These are phyloP conservation scores for Drosophila histrio DNA, from an alignment of 2,888 invertebrate genomes.

Conservation along the genomic window DNA sequence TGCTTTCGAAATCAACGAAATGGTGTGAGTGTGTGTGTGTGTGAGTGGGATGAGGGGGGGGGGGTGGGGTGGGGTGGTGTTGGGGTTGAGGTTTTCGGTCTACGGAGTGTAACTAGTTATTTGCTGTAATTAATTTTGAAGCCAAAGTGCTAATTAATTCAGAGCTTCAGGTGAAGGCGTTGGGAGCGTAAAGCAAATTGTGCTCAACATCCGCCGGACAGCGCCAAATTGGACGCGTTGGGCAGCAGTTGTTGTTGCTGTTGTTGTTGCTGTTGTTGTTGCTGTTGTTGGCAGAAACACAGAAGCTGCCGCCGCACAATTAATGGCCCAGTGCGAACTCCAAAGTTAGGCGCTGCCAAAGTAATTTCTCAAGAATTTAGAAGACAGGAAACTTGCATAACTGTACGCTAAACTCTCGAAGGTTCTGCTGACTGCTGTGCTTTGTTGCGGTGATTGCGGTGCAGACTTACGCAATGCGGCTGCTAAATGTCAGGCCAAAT, in stretches of 20 bases:
- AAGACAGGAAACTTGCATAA: conserved; percentile 74
- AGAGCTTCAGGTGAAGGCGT: conserved; percentile 70
- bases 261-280: neutral
- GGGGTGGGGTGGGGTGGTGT: neutral
- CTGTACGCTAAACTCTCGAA: conserved; percentile 57
- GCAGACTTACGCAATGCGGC: conserved; percentile 64
- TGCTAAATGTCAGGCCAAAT: conserved; percentile 51
- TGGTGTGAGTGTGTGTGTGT: neutral
- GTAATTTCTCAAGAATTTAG: conserved; percentile 63
- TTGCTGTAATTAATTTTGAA: conserved; percentile 74
- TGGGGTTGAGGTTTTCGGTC: conserved; percentile 29
- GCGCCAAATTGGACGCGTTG: conserved; percentile 47
- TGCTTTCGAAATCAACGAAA: conserved; percentile 62
- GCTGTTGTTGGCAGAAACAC: conserved; percentile 18
- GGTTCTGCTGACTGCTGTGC: conserved; percentile 22
- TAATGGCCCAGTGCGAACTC: conserved; percentile 48
- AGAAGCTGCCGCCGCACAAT: conserved; percentile 55
- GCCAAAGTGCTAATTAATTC: conserved; percentile 77
- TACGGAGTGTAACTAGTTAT: conserved; percentile 75
- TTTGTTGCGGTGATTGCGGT: neutral
- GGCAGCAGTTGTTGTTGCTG: conserved; percentile 8
- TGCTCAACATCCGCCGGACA: conserved; percentile 65
- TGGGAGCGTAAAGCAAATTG: conserved; percentile 59
- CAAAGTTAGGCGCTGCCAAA: conserved; percentile 37
- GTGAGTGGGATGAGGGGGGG: neutral